Evolutionary conservation across 2,888 invertebrate species (phyloP), one percentile per base, ranked within the genome.

Genomic region (Apamea anceps): DNA sequence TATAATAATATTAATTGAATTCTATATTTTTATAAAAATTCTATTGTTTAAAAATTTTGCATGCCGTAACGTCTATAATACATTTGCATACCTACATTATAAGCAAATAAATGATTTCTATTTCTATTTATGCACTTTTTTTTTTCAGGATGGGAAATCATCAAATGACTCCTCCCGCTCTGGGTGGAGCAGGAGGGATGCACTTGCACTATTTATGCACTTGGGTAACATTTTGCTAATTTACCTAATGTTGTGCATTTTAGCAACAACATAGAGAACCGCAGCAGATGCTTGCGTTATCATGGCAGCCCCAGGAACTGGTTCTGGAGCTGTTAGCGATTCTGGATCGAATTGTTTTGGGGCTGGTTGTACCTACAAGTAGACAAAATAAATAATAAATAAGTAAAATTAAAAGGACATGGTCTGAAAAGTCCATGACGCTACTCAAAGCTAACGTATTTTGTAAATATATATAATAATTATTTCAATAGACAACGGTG

Each of bases 201-300:
- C n/a, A n/a, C n/a, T n/a, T n/a, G n/a, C n/a, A n/a, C 7, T 63
- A 15, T 32, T 25, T 37, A 37, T 37, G 25, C 12, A 65, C 1
- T 21, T 25, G 10, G 0, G 0, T 0, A 8, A 65, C 21, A 2
- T 21, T 21, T 37, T 37, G 12, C 0, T 6, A 42, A 42, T 65
- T 82, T 84, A 95, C 95, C 91, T 93, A 28, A 95, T 86, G 68
- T 95, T 95, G 80, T 95, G 95, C 42, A 93, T 84, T 78, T 93
- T 91, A 21, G 93, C 91, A 1, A 95, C 72, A 7, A 90, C 91
- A 32, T 88, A 80, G 0, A 96, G 37, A 6, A 93, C 60, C 6
- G 90, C 88, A 1, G 88, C 82, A 0, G 91, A 60, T 0, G 89
- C 91, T 60, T 91, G 92, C 0, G 91, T 93, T 57, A 95, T 80